These are phyloP conservation scores for Plebejus melissa DNA, from an alignment of 2,888 invertebrate species.

Conservation along the genomic window DNA sequence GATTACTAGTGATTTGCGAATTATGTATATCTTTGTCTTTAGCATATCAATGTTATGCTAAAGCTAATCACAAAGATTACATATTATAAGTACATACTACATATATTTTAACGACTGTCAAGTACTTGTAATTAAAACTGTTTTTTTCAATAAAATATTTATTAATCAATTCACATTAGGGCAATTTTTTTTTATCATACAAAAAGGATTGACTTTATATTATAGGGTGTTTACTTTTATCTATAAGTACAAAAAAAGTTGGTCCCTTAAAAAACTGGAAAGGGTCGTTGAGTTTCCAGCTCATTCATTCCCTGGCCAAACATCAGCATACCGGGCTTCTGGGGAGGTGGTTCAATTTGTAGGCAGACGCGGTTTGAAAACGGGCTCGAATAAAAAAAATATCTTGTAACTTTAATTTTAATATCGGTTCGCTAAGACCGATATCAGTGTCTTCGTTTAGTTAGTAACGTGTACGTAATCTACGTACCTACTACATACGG, in stretches of 20 bases:
- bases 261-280: constrained; percentile 27
- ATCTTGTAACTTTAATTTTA: too few relatives aligned
- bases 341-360: constrained; percentile 35
- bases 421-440: too few relatives aligned
- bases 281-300: constrained; percentile 37
- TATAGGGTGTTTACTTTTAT: neutral
- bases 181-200: neutral
- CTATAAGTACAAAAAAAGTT: neutral
- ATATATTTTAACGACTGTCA: neutral
- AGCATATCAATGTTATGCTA: neutral
- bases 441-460: too few relatives aligned
- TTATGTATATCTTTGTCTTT: neutral
- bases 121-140: neutral
- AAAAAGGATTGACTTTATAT: neutral
- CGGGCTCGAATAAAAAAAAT: too few relatives aligned
- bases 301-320: constrained; percentile 44
- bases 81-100: too few relatives aligned
- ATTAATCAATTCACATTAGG: too few relatives aligned
- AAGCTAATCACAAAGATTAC: neutral
- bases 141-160: too few relatives aligned
- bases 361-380: constrained; percentile 20
- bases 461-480: too few relatives aligned
- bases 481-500: too few relatives aligned
- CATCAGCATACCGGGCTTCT: constrained; percentile 39
- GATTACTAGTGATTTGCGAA: neutral